phyloP scores from a whole-genome alignment of 2,888 invertebrate genomes.

The Standfussiana lucernea region DNA sequence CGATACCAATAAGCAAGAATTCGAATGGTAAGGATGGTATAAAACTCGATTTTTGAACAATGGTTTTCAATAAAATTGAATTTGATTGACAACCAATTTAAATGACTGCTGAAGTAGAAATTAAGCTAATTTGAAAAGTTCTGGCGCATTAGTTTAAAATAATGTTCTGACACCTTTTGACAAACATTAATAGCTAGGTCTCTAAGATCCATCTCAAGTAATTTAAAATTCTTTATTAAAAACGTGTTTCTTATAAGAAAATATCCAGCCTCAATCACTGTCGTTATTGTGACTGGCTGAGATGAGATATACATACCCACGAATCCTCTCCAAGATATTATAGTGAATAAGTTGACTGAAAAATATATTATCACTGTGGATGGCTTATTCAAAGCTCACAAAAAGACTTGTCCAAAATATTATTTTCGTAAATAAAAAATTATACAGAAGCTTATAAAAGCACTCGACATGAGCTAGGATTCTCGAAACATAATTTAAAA shows the following conservation, averaged over 20 bases:
- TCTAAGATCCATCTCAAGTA: background rate
- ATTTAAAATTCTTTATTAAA: background rate
- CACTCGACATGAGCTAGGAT: conserved; percentile 55
- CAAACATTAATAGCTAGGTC: conserved; percentile 7
- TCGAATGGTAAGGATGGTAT: conserved; percentile 54
- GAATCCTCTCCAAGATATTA: background rate
- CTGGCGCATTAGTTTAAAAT: background rate
- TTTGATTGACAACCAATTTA: conserved; percentile 37
- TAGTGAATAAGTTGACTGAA: conserved; percentile 22
- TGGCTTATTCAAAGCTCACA: conserved; percentile 38
- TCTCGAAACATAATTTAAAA: conserved; percentile 54
- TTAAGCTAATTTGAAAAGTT: conserved; percentile 28
- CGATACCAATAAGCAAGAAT: conserved; percentile 72
- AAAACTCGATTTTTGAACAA: conserved; percentile 42
- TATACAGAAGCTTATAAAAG: conserved; percentile 45
- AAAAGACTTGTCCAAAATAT: conserved; percentile 23
- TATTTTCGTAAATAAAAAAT: conserved; percentile 39
- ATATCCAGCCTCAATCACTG: background rate
- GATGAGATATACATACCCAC: conserved; percentile 1
- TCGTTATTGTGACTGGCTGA: conserved; percentile 13
- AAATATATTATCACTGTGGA: conserved; percentile 7
- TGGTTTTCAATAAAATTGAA: conserved; percentile 20
- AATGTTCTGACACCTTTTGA: conserved; percentile 8
- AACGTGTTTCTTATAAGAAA: background rate
- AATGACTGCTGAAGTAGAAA: conserved; percentile 18